Evolutionary conservation across 30 jellyfish, hydroid and myxozoan genomes (phyloP).

Genomic region (Hydractinia symbiolongicarpus): DNA sequence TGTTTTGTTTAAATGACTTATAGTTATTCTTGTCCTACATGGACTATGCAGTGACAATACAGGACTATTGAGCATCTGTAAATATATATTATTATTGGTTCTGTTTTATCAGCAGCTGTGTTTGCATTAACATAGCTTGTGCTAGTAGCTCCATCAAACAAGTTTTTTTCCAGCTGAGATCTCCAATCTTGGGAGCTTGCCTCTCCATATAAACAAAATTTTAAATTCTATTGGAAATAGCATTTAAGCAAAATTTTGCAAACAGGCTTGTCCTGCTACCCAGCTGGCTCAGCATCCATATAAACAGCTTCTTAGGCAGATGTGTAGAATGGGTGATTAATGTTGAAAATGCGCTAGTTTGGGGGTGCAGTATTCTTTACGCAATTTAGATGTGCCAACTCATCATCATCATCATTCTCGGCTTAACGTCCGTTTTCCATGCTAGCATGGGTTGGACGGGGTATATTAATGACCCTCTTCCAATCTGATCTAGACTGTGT

Average conservation of each 20-base stretch:
- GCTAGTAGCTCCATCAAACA: not conserved
- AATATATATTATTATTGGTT: not conserved
- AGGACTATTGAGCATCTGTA: not conserved
- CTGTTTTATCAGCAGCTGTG: not conserved
- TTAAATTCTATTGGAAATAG: not conserved
- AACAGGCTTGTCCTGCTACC: not conserved
- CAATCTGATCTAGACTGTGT: too few relatives aligned
- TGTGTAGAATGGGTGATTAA: too few relatives aligned
- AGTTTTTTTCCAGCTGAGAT: not conserved
- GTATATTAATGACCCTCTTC: too few relatives aligned
- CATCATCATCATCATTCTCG: too few relatives aligned
- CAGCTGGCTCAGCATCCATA: not conserved
- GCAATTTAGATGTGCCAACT: too few relatives aligned
- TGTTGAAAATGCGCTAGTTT: too few relatives aligned
- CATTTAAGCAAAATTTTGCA: not conserved
- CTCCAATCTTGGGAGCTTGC: not conserved
- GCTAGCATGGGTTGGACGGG: too few relatives aligned
- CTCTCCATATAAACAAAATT: conserved; percentile 3
- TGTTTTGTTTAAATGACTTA: too few relatives aligned
- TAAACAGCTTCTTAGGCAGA: not conserved
- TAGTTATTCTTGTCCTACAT: too few relatives aligned
- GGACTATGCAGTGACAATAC: not conserved
- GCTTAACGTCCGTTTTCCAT: too few relatives aligned
- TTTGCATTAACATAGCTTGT: not conserved
- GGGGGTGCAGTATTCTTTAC: too few relatives aligned